Evolutionary conservation across 1,140 invertebrate genomes (phyloP).

Genomic region (Drosophila ananassae): DNA sequence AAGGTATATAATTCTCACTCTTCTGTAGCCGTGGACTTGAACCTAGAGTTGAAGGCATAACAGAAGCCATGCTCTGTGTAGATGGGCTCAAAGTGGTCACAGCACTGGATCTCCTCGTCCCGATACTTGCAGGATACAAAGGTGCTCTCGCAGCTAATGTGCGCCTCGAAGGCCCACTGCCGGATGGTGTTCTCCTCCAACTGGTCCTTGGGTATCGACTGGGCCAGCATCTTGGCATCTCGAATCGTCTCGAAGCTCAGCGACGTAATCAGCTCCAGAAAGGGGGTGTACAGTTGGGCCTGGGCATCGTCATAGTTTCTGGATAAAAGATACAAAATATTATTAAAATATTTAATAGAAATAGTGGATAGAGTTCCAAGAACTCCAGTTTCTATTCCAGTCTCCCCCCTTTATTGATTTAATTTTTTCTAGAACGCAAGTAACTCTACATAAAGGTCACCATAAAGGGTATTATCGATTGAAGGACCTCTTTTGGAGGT

Average conservation of each 20-base stretch:
- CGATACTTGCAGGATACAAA: slow-evolving; percentile 86
- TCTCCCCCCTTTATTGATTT: not conserved
- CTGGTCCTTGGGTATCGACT: slow-evolving; percentile 41
- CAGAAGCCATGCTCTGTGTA: slow-evolving; percentile 90
- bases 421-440: not conserved
- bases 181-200: slow-evolving; percentile 62
- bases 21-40: slow-evolving; percentile 73
- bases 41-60: slow-evolving; percentile 88
- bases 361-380: too few species aligned
- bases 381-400: too few species aligned
- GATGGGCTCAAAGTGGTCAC: slow-evolving; percentile 86
- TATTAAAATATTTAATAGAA: not conserved
- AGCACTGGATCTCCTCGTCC: slow-evolving; percentile 86
- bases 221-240: slow-evolving; percentile 52
- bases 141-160: slow-evolving; percentile 65
- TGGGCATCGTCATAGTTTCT: slow-evolving; percentile 62
- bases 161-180: slow-evolving; percentile 64
- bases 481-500: not conserved
- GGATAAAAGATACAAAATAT: not conserved
- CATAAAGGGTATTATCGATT: not conserved
- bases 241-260: slow-evolving; percentile 78
- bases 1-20: slow-evolving; percentile 57
- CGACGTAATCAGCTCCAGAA: slow-evolving; percentile 78
- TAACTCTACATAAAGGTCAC: not conserved
- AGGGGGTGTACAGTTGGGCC: slow-evolving; percentile 60